Base-by-base conservation (phyloP, 2,797 vertebrate genomes). In the Monodelphis domestica region DNA sequence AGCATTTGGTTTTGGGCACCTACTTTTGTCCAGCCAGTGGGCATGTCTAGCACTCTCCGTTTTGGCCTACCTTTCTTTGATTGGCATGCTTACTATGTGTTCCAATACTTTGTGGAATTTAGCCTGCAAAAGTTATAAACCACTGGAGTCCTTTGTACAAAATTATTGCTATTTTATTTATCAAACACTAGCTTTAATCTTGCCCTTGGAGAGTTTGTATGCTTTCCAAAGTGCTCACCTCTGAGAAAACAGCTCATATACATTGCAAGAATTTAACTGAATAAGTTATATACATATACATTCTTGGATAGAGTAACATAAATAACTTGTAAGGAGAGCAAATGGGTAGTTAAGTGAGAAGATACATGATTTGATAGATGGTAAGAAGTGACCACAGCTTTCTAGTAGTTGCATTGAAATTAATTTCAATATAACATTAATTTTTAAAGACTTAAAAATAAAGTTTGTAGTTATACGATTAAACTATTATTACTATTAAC, bases 401-500 rank as follows among this genome's bases (percentile, higher is more conserved):
- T 33, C 84, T 24, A 56, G 0, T 91, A 91, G 91, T 94, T 95
- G 94, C 70, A 90, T 96, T 96, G 52, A 92, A 59, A 87, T 7
- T 7, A 21, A 55, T 92, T 52, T 0, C n/a, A n/a, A n/a, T n/a
- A n/a, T n/a, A 29, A 15, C 53, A 5, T 88, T 78, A 78, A 45
- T 9, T 94, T 91, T 93, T 91, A 96, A 50, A 90, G 33, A 55
- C 90, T 54, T 94, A 95, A 92, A 93, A 87, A 88, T 12, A 38
- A 89, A 11, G 87, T 38, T 92, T 63, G 92, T 90, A 70, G 21
- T 78, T 45, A n/a, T n/a, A 7, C 45, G 78, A 92, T 89, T 92
- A 92, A 96, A 88, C 29, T 94, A 54, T 56, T n/a, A n/a, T n/a
- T n/a, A n/a, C n/a, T n/a, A n/a, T n/a, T n/a, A n/a, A n/a, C n/a